phyloP scores from a whole-genome alignment of 2,797 vertebrate genomes.

The Sorex maritimensis region DNA sequence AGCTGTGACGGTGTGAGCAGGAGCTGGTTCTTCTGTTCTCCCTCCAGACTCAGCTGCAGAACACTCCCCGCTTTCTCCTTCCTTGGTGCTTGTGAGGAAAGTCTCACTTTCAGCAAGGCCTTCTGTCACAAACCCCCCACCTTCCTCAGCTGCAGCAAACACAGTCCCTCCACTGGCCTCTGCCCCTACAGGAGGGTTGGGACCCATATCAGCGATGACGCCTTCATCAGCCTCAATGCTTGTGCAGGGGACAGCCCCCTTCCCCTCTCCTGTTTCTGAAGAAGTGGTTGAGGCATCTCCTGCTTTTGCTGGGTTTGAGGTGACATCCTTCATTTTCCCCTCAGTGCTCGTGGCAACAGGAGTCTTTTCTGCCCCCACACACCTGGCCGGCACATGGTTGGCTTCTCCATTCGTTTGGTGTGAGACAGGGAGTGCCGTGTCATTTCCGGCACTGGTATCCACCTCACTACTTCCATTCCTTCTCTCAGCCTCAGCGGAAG shows the following conservation, averaged over 20 bases:
- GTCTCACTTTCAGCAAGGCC: slow-evolving; percentile 90
- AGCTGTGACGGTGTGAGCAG: slow-evolving; percentile 54
- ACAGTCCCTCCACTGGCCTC: slow-evolving; percentile 86
- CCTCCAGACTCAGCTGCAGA: slow-evolving; percentile 83
- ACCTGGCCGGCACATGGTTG: slow-evolving; percentile 48
- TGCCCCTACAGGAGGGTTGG: slow-evolving; percentile 58
- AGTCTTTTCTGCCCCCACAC: slow-evolving; percentile 83
- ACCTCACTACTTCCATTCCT: slow-evolving; percentile 85
- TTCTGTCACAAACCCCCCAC: slow-evolving; percentile 87
- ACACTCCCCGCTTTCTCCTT: slow-evolving; percentile 87
- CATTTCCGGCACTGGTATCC: slow-evolving; percentile 86
- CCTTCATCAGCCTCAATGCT: slow-evolving; percentile 92
- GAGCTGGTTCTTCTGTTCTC: slow-evolving; percentile 65
- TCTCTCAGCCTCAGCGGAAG: slow-evolving; percentile 55
- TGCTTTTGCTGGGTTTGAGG: slow-evolving; percentile 72
- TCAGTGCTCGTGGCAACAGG: slow-evolving; percentile 86
- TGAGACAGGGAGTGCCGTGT: neutral
- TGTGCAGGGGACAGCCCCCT: slow-evolving; percentile 83
- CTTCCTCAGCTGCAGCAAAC: slow-evolving; percentile 90
- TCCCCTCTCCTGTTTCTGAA: slow-evolving; percentile 81
- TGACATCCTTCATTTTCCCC: slow-evolving; percentile 32
- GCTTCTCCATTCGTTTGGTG: slow-evolving; percentile 58
- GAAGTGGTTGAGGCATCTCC: slow-evolving; percentile 88
- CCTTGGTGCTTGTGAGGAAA: slow-evolving; percentile 90
- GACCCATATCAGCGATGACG: slow-evolving; percentile 69